Conservation (phyloP, 2,888 invertebrate genomes). For the Lepidochitona cinerea region DNA sequence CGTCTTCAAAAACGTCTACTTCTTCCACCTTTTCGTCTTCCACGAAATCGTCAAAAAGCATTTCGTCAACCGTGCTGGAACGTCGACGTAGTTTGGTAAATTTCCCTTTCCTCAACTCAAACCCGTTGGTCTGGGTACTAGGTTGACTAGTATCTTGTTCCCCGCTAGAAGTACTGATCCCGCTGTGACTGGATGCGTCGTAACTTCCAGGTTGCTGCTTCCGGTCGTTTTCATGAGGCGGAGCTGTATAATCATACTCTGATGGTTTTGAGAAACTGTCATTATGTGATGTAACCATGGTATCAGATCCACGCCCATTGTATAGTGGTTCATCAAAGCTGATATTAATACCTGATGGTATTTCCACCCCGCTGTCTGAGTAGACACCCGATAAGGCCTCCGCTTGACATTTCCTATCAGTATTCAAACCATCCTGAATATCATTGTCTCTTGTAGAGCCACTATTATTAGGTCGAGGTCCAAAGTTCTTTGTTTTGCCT, state of each 20-base stretch:
- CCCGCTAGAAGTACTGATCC: background rate
- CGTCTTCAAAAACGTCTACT: background rate
- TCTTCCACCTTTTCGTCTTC: constrained; percentile 29
- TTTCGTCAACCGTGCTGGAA: constrained; percentile 63
- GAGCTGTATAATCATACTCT: background rate
- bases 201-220: background rate
- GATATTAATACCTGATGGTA: constrained; percentile 43
- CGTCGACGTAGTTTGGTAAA: constrained; percentile 39
- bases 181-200: constrained; percentile 1
- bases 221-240: background rate
- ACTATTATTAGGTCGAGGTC: background rate
- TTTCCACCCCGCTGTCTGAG: background rate
- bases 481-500: background rate
- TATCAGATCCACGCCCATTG: constrained; percentile 7
- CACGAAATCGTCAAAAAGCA: constrained; percentile 63
- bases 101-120: background rate
- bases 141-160: background rate
- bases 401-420: background rate
- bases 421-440: background rate
- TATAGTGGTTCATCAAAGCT: constrained; percentile 61
- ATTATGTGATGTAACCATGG: background rate
- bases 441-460: background rate
- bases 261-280: background rate
- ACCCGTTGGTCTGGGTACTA: background rate
- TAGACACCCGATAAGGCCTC: background rate